Evolutionary conservation across 2,888 invertebrate species (phyloP), one percentile per base, ranked within the genome.

Genomic region (Ommatoiulus sabulosus): DNA sequence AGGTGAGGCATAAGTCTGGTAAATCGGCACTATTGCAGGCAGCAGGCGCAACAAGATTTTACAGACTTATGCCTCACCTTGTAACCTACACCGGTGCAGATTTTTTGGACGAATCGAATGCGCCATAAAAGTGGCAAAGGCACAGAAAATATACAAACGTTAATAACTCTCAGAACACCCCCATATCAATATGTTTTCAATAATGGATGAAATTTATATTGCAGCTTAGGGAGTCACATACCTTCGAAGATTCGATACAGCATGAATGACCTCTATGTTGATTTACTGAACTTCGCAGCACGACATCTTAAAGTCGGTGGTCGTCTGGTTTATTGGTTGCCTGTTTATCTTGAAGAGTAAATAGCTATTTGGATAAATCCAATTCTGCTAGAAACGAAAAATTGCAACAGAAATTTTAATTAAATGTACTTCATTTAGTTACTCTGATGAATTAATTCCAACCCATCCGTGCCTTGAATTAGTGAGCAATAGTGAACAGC

Each of bases 271-370:
- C 95, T 99, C 52, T 97, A 96, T 91, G 93, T 93, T 87, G 99
- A 99, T 93, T 94, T 99, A 86, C 93, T 99, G 80, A 93, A 94
- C 91, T 97, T 99, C 93, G 95, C 97, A 0, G 96, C 96, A 0
- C 94, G 93, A 87, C 95, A 96, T 92, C 94, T 99, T 89, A 94
- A 93, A 90, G 90, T 96, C 6, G 95, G 95, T 6, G 96, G 98
- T 0, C 94, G 97, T 90, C 93, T 99, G 24, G 98, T 99, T 0
- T 98, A 96, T 93, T 99, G 99, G 99, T 95, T 98, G 91, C 99
- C 99, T 44, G 94, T 98, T 63, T 96, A 96, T 90, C 95, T 97
- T 96, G 96, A 92, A 89, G 92, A 92, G 93, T 93, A 91, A 89
- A 89, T 89, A 44, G 20, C 44, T 85, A 5, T 44, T 85, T 44